Evolutionary conservation across 2,797 vertebrate genomes (phyloP).

Genomic region (Catharus ustulatus): DNA sequence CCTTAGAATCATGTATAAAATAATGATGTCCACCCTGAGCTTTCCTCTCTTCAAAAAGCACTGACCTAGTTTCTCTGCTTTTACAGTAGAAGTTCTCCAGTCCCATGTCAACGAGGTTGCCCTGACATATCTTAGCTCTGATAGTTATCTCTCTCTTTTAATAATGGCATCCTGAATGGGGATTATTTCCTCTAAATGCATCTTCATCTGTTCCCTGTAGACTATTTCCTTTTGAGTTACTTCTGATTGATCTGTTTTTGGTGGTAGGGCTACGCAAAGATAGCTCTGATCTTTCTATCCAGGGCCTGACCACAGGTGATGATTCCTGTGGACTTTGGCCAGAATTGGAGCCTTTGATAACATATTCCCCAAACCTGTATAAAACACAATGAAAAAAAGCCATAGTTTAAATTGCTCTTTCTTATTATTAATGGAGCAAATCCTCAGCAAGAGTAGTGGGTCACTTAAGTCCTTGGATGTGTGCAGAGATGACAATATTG

Average conservation of each 20-base stretch:
- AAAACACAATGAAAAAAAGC: conserved; percentile 50
- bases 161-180: conserved; percentile 66
- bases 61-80: conserved; percentile 71
- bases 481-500: conserved; percentile 44
- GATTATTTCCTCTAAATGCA: conserved; percentile 67
- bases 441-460: conserved; percentile 50
- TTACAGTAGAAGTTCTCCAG: conserved; percentile 63
- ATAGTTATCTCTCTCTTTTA: conserved; percentile 59
- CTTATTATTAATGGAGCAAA: conserved; percentile 59
- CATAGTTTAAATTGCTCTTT: conserved; percentile 53
- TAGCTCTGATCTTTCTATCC: conserved; percentile 61
- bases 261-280: conserved; percentile 40
- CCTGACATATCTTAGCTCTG: conserved; percentile 60
- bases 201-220: conserved; percentile 64
- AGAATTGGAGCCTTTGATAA: conserved; percentile 68
- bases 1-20: conserved; percentile 61
- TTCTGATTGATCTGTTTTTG: conserved; percentile 64
- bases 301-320: conserved; percentile 64
- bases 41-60: conserved; percentile 63
- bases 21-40: conserved; percentile 70
- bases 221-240: conserved; percentile 65
- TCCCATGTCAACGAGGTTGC: conserved; percentile 67
- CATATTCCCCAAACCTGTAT: conserved; percentile 41
- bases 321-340: conserved; percentile 59
- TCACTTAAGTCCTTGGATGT: conserved; percentile 45